Evolutionary conservation across 2,113 vertebrate genomes (phyloP).

Genomic region (Sitta europaea): DNA sequence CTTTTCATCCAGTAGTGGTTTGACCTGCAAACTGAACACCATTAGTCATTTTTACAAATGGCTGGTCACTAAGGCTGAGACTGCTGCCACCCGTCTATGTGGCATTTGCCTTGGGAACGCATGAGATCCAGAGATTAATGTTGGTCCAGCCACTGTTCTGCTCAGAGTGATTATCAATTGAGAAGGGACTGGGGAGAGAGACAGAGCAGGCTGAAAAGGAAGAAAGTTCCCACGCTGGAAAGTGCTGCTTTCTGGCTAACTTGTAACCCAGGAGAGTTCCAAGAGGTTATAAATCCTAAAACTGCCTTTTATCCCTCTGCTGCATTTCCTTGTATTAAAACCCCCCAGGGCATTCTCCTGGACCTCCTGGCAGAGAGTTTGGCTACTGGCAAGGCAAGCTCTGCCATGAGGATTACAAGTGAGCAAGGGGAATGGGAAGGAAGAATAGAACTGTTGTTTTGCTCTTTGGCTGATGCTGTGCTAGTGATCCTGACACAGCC

Average conservation of each 20-base stretch:
- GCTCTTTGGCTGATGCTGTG: background rate
- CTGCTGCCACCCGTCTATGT: background rate
- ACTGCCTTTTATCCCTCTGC: background rate
- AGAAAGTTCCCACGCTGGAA: background rate
- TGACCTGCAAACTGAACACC: background rate
- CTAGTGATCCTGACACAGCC: background rate
- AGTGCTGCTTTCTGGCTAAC: background rate
- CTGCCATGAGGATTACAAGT: background rate
- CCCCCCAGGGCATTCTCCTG: background rate
- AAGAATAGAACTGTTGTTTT: background rate
- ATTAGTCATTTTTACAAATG: slow-evolving; percentile 5
- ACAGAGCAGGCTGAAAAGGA: background rate
- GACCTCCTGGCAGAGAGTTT: background rate
- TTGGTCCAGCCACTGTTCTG: background rate
- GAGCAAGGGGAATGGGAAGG: background rate
- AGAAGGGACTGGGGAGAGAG: background rate
- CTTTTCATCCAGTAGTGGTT: background rate
- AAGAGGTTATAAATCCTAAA: slow-evolving; percentile 7
- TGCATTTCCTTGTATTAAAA: background rate
- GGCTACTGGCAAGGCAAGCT: background rate
- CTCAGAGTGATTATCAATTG: background rate
- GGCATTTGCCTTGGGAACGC: background rate
- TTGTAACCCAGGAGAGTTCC: background rate
- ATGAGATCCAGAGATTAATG: background rate
- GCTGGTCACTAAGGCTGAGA: background rate